Percentiles rank a stretch among this genome's conserved stretches.
Conservation (phyloP, 2,888 invertebrate species). For the Pollenia amentaria region DNA sequence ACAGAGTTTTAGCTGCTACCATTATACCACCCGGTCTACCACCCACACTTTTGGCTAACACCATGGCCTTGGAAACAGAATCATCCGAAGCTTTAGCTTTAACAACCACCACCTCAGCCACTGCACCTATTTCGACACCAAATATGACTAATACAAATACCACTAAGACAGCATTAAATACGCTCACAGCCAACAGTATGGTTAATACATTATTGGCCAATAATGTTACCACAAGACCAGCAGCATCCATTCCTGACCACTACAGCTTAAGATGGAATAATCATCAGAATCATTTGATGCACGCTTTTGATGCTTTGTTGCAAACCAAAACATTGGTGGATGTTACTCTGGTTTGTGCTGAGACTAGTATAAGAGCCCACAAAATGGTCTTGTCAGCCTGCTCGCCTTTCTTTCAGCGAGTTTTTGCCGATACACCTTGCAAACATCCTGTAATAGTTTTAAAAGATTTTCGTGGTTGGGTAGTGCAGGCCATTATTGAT, state of each 20-base stretch:
- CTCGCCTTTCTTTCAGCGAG: constrained; percentile 94
- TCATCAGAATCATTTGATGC: constrained; percentile 94
- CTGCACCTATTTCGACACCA: constrained; percentile 77
- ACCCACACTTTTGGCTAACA: constrained; percentile 78
- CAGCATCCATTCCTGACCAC: constrained; percentile 88
- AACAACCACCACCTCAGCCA: constrained; percentile 79
- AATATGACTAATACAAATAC: constrained; percentile 43
- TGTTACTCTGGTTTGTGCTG: constrained; percentile 95
- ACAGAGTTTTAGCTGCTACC: constrained; percentile 60
- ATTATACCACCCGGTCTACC: constrained; percentile 79
- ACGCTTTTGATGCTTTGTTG: constrained; percentile 94
- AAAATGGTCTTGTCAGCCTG: constrained; percentile 95
- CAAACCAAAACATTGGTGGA: constrained; percentile 95
- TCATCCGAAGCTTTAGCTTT: constrained; percentile 64
- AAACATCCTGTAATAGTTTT: constrained; percentile 96
- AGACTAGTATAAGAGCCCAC: constrained; percentile 93
- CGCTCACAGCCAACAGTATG: constrained; percentile 57
- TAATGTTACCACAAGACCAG: constrained; percentile 73
- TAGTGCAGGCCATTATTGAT: constrained; percentile 94
- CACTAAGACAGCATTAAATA: constrained; percentile 33
- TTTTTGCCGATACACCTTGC: constrained; percentile 96
- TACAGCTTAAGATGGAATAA: constrained; percentile 97
- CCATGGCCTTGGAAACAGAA: constrained; percentile 76
- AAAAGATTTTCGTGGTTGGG: constrained; percentile 95
- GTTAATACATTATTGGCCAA: constrained; percentile 71